Percentiles rank a stretch among this genome's conserved stretches.
Evolutionary conservation across 2,888 invertebrate genomes (phyloP).

Genomic region (Agriopis aurantiaria): DNA sequence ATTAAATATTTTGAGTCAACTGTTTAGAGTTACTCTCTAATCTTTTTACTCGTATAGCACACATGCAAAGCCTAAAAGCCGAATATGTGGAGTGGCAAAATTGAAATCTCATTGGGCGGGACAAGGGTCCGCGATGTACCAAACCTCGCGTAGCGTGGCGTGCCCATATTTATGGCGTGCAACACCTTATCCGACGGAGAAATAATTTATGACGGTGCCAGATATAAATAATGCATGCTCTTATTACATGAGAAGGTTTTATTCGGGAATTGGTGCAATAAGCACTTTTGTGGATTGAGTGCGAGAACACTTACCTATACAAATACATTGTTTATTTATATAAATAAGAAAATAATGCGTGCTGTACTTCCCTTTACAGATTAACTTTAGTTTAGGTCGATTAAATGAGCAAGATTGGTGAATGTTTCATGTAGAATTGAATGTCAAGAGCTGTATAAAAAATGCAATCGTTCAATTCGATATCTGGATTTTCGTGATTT

Average conservation of each 20-base stretch:
- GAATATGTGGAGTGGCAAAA: conserved; percentile 67
- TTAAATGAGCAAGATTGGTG: no score
- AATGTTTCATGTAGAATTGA: no score
- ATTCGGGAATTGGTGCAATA: conserved; percentile 25
- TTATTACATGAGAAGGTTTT: conserved; percentile 33
- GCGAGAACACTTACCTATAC: background rate
- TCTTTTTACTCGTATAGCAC: conserved; percentile 31
- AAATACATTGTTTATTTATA: background rate
- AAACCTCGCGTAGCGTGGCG: conserved; percentile 36
- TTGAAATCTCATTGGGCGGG: conserved; percentile 69
- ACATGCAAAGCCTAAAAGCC: conserved; percentile 59
- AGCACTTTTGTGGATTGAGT: conserved; percentile 24
- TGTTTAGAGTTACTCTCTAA: conserved; percentile 1
- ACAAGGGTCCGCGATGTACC: conserved; percentile 53
- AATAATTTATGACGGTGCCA: conserved; percentile 36
- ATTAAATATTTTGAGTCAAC: background rate
- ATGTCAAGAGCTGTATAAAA: no score
- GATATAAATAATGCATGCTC: conserved; percentile 37
- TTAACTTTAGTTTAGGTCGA: no score
- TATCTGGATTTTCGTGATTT: no score
- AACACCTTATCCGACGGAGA: conserved; percentile 45
- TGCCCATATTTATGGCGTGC: conserved; percentile 45
- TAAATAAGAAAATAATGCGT: background rate
- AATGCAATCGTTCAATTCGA: no score
- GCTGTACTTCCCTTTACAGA: no score